Base-by-base conservation (phyloP, 2,888 invertebrate genomes). In the Lydus trimaculatus region DNA sequence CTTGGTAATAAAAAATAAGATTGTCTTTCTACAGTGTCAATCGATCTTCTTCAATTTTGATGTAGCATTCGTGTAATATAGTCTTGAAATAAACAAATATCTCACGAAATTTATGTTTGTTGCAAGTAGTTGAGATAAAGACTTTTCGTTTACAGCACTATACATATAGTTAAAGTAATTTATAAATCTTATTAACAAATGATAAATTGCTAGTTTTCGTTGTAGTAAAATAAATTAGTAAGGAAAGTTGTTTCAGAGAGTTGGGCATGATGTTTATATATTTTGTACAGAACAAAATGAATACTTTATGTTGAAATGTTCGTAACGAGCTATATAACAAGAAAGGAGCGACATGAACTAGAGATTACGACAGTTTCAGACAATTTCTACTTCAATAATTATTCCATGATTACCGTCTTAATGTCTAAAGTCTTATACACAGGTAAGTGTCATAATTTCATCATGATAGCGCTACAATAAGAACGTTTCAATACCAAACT, bases 301-400 rank as follows among this genome's bases (percentile, higher is more conserved):
- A 52, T 52, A 52, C 23, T 52, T 48, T 52, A 52, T 52, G 48
- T 52, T 52, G 48, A 52, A 52, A 52, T 23, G 48, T 20, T 52
- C 5, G 23, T 52, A 52, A 20, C 20, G 20, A 23, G 48, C 48
- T 23, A 52, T 52, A 20, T 3, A 52, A 17, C 17, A 36, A 36
- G n/a, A 43, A 17, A 43, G 17, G 43, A 43, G n/a, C 20, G 23
- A 23, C 48, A 23, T 13, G 20, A 52, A 52, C 48, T 23, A 23
- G 48, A 52, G 23, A 52, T 52, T 52, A 52, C 48, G 48, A 11
- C 48, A 52, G 48, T 52, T 52, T 52, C 20, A 52, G 48, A 52
- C 48, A 52, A 11, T 52, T 52, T 20, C 20, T 52, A 9, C 48
- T 23, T 11, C 23, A 52, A 11, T 52, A 52, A 52, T 52, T 52